Evolutionary conservation across 1,140 invertebrate species (phyloP).

Genomic region (Hyposmocoma kahamanoa): DNA sequence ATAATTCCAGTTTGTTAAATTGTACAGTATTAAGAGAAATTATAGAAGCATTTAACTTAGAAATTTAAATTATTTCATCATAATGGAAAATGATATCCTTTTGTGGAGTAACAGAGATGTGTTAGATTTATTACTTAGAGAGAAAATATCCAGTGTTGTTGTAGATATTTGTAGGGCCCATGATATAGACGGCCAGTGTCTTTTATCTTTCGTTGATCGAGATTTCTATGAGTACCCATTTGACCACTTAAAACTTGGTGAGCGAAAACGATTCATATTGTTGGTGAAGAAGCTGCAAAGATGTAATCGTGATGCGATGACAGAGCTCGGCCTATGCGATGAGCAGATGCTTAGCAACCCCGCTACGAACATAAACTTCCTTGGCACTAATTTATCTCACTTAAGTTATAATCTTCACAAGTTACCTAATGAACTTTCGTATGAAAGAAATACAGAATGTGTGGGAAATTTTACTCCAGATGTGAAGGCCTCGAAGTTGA

Average conservation of each 20-base stretch:
- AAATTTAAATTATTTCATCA: too few species aligned
- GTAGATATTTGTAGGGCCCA: conserved; percentile 56
- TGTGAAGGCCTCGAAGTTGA: conserved; percentile 64
- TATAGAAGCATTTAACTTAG: too few species aligned
- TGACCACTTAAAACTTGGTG: conserved; percentile 56
- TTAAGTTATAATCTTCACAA: conserved; percentile 66
- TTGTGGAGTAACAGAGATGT: conserved; percentile 71
- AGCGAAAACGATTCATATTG: conserved; percentile 64
- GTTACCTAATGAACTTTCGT: conserved; percentile 43
- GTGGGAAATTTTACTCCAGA: conserved; percentile 53
- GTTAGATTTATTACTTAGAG: conserved; percentile 66
- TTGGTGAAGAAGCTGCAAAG: conserved; percentile 64
- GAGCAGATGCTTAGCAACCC: conserved; percentile 45
- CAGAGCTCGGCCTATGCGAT: conserved; percentile 59
- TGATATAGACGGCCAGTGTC: conserved; percentile 65
- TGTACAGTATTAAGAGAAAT: too few species aligned
- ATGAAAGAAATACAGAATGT: conserved; percentile 44
- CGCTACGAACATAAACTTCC: conserved; percentile 66
- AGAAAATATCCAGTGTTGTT: conserved; percentile 57
- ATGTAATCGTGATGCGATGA: conserved; percentile 61
- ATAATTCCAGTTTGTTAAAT: too few species aligned
- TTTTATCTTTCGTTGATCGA: conserved; percentile 59
- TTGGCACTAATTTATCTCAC: conserved; percentile 67
- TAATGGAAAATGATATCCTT: conserved; percentile 61
- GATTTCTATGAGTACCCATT: conserved; percentile 70